A percentile compares a stretch with the other conserved stretches of the same genome.
These are phyloP conservation scores for Polyommatus icarus DNA, from an alignment of 2,888 invertebrate genomes.

Conservation along the genomic window DNA sequence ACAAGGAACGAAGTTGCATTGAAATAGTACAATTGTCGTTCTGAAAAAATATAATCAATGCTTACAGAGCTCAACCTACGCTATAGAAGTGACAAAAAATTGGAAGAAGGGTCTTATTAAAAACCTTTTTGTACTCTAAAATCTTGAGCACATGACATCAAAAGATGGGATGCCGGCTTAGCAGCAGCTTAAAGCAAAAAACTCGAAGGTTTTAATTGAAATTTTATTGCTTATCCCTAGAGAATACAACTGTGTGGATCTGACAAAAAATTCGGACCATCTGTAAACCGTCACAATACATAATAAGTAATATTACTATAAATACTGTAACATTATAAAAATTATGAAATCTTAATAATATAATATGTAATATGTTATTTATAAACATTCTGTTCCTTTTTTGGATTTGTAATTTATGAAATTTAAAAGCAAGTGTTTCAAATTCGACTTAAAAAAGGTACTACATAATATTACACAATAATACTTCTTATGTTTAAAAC, in stretches of 20 bases:
- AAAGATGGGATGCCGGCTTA: background rate
- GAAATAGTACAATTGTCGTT: no score
- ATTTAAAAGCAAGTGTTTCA: no score
- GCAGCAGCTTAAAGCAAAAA: background rate
- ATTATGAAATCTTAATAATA: no score
- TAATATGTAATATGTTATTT: no score
- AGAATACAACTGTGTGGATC: background rate
- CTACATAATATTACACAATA: constrained; percentile 1
- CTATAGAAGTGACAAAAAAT: background rate
- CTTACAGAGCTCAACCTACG: background rate
- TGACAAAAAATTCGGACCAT: background rate
- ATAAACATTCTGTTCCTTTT: no score
- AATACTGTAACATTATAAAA: no score
- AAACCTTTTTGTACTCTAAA: background rate
- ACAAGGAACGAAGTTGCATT: no score
- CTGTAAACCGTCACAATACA: no score
- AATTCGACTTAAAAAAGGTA: background rate
- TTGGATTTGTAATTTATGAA: no score
- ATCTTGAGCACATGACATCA: background rate
- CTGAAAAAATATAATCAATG: background rate
- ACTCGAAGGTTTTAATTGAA: background rate
- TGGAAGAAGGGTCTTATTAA: background rate
- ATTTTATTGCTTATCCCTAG: background rate
- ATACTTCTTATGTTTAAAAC: background rate
- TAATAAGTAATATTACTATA: no score